Conservation (phyloP, 2,113 vertebrate species). For the Melanocharis versteri region DNA sequence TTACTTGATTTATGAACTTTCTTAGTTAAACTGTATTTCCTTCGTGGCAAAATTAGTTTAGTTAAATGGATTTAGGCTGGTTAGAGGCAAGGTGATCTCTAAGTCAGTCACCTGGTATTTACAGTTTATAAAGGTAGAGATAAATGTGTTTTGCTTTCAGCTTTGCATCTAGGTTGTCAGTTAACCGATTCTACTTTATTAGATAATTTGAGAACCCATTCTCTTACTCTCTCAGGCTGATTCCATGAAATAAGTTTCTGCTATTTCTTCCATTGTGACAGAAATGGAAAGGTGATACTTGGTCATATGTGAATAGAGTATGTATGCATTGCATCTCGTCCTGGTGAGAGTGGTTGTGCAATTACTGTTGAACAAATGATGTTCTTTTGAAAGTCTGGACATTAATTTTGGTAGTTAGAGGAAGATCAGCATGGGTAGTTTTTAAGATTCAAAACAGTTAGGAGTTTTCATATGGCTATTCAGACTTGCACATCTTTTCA, state of each 20-base stretch:
- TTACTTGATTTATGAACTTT: neutral
- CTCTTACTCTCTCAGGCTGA: neutral
- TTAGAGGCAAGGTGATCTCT: neutral
- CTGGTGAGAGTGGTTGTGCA: neutral
- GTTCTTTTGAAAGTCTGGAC: neutral
- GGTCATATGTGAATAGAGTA: neutral
- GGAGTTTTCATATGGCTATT: neutral
- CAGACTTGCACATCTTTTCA: neutral
- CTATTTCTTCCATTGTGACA: neutral
- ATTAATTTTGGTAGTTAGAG: neutral
- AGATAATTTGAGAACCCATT: neutral
- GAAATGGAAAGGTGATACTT: neutral
- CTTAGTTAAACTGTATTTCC: neutral
- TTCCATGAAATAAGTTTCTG: neutral
- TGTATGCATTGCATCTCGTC: rapidly evolving
- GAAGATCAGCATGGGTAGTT: neutral
- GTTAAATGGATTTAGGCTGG: neutral
- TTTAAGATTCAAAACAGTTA: neutral
- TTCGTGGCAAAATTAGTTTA: neutral
- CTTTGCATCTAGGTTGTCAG: neutral
- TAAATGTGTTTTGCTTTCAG: neutral
- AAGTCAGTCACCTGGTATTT: neutral
- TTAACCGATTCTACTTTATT: neutral
- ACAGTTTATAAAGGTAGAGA: neutral
- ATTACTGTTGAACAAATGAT: neutral